Conservation (phyloP, 2,888 invertebrate genomes). For the Troides oblongomaculatus region DNA sequence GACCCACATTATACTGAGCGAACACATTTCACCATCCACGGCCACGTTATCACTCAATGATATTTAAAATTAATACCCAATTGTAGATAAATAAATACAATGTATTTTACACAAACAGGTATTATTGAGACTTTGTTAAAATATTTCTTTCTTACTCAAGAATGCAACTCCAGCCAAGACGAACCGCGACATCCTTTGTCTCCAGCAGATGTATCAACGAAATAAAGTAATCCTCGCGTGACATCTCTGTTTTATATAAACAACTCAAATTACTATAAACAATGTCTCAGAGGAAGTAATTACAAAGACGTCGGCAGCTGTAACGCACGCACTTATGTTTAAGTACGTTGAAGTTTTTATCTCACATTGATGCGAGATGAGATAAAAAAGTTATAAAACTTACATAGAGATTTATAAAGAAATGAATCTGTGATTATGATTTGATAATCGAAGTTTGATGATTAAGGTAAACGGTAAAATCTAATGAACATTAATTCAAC, state of each 20-base stretch:
- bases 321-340: background rate
- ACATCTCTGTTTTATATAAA: conserved; percentile 65
- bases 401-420: background rate
- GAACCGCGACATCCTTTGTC: conserved; percentile 50
- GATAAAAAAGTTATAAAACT: background rate
- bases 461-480: too few species aligned
- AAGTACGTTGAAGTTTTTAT: conserved; percentile 1
- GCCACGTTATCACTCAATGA: too few species aligned
- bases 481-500: too few species aligned
- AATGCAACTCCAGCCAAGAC: conserved; percentile 46
- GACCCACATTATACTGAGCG: too few species aligned
- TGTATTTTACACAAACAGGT: background rate
- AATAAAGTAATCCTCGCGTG: conserved; percentile 55
- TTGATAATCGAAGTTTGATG: too few species aligned
- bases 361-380: background rate
- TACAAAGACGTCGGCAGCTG: conserved; percentile 40
- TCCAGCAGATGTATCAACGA: conserved; percentile 41
- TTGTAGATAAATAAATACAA: too few species aligned
- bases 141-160: conserved; percentile 49
- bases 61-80: too few species aligned
- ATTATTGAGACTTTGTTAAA: background rate
- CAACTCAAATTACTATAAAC: conserved; percentile 68
- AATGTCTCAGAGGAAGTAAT: conserved; percentile 72
- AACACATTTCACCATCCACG: too few species aligned
- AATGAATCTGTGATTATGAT: too few species aligned